Conservation (phyloP, 2,797 vertebrate species). For the Xiphophorus birchmanni region DNA sequence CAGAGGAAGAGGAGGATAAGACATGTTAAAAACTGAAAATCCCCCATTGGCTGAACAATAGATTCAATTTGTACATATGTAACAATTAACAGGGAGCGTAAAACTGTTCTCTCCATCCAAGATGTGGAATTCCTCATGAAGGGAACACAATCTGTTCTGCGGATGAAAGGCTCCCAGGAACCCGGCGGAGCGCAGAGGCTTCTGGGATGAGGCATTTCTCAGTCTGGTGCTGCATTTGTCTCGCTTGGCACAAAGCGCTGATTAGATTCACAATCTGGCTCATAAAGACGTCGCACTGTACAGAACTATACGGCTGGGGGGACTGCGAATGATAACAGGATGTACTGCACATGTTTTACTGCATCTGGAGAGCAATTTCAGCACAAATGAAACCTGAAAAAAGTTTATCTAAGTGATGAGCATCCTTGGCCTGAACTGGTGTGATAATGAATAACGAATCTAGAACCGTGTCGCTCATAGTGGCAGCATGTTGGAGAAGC, state of each 20-base stretch:
- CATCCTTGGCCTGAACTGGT: not conserved
- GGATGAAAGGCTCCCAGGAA: conserved; percentile 65
- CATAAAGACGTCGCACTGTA: conserved; percentile 12
- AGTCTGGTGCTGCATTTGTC: conserved; percentile 64
- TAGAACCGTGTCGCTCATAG: not conserved
- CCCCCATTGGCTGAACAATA: conserved; percentile 51
- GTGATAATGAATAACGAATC: not conserved
- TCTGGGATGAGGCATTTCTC: conserved; percentile 43
- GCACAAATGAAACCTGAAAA: not conserved
- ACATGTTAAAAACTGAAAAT: conserved; percentile 43
- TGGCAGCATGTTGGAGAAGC: not conserved
- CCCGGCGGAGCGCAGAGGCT: conserved; percentile 40
- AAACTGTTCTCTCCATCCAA: conserved; percentile 37
- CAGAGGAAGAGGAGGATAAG: conserved; percentile 40
- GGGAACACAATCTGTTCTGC: conserved; percentile 66
- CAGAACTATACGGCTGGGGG: not conserved
- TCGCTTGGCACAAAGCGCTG: conserved; percentile 61
- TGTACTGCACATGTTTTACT: not conserved
- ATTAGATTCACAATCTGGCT: conserved; percentile 65
- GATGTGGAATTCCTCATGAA: conserved; percentile 55
- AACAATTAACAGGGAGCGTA: conserved; percentile 54
- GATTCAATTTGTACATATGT: conserved; percentile 39
- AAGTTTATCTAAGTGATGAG: not conserved
- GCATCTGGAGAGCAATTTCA: not conserved
- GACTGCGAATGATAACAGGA: conserved; percentile 5